phyloP scores from a whole-genome alignment of 2,797 vertebrate species.

The Paguma larvata region DNA sequence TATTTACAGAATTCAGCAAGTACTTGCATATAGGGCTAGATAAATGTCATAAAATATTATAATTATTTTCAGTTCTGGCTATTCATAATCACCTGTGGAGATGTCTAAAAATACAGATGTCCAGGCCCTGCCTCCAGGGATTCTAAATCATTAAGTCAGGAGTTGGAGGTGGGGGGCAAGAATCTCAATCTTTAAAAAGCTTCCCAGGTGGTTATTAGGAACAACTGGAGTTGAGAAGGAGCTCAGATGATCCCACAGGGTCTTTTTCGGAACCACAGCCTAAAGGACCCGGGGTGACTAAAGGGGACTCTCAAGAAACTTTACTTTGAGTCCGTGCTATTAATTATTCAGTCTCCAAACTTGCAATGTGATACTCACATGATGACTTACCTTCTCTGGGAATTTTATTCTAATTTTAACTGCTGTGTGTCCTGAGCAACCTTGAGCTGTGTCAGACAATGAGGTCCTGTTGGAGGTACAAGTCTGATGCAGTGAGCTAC shows the following conservation, averaged over 20 bases:
- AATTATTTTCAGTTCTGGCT: constrained; percentile 40
- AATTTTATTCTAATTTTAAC: constrained; percentile 74
- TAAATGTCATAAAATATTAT: constrained; percentile 5
- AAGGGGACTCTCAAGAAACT: constrained; percentile 25
- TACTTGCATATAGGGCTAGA: constrained; percentile 12
- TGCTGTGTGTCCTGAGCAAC: constrained; percentile 45
- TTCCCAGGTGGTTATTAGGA: constrained; percentile 14
- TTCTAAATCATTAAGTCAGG: constrained; percentile 28
- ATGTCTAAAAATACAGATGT: constrained; percentile 25
- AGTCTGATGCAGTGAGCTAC: neutral
- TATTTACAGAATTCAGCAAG: constrained; percentile 47
- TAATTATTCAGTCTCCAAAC: constrained; percentile 68
- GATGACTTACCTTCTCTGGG: constrained; percentile 64
- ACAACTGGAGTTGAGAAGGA: constrained; percentile 31
- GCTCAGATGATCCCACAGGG: neutral
- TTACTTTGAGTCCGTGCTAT: constrained; percentile 42
- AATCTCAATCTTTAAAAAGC: constrained; percentile 6
- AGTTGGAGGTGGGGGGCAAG: neutral
- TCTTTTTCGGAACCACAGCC: neutral
- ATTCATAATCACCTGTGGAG: constrained; percentile 10
- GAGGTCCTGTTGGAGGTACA: constrained; percentile 24
- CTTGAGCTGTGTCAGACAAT: constrained; percentile 52
- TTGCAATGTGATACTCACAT: constrained; percentile 55
- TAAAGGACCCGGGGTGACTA: neutral
- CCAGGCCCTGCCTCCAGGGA: neutral